Percentiles rank a stretch among this genome's conserved stretches.
These are phyloP conservation scores for Clarias macrocephalus DNA, from an alignment of 2,113 vertebrate genomes.

Conservation along the genomic window DNA sequence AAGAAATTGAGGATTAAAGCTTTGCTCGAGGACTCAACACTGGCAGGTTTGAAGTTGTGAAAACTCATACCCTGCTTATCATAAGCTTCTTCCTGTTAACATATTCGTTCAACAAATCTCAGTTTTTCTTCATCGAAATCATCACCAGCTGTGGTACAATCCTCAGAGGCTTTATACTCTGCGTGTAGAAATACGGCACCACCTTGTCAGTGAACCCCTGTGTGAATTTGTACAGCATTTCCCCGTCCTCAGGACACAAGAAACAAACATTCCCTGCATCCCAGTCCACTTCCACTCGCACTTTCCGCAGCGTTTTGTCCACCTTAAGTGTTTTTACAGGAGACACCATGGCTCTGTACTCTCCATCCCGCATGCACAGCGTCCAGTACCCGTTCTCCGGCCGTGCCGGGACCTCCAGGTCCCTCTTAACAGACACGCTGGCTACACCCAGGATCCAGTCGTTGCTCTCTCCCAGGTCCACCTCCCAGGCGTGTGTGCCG, in stretches of 20 bases:
- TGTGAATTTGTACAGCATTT: slow-evolving; percentile 61
- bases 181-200: slow-evolving; percentile 73
- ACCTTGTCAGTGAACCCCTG: slow-evolving; percentile 65
- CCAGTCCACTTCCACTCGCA: slow-evolving; percentile 70
- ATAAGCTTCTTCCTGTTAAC: background rate
- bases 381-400: slow-evolving; percentile 78
- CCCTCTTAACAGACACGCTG: slow-evolving; percentile 60
- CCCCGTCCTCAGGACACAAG: slow-evolving; percentile 53
- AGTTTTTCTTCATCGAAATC: slow-evolving; percentile 49
- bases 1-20: background rate
- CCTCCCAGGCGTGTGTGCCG: slow-evolving; percentile 70
- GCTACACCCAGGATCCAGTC: slow-evolving; percentile 75
- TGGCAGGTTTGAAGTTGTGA: background rate
- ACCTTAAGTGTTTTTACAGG: slow-evolving; percentile 59
- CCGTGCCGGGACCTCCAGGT: slow-evolving; percentile 60
- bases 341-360: slow-evolving; percentile 69
- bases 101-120: background rate
- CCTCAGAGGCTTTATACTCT: slow-evolving; percentile 62
- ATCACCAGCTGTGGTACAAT: slow-evolving; percentile 65
- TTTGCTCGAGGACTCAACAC: background rate
- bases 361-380: slow-evolving; percentile 67
- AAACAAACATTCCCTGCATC: slow-evolving; percentile 67
- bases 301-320: slow-evolving; percentile 53
- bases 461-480: slow-evolving; percentile 69
- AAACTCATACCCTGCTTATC: background rate